Evolutionary conservation across 2,797 vertebrate species (phyloP).

Genomic region (Parotocinclus haroldoi): DNA sequence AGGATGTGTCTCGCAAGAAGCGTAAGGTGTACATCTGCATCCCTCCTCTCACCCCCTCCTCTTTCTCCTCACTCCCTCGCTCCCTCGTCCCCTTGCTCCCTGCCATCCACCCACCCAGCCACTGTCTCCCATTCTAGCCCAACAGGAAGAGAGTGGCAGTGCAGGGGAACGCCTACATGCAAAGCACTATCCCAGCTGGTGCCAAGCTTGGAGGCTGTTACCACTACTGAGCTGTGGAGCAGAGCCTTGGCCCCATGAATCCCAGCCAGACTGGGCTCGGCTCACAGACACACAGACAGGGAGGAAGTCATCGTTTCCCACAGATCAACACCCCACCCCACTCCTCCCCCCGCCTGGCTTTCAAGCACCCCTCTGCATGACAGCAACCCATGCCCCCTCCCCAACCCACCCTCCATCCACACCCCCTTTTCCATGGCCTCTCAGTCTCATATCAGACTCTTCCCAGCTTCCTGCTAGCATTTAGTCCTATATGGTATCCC

Average conservation of each 20-base stretch:
- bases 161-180: constrained; percentile 55
- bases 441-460: constrained; percentile 36
- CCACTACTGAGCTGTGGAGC: constrained; percentile 44
- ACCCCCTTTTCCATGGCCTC: constrained; percentile 26
- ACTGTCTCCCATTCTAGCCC: constrained; percentile 40
- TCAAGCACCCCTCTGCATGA: constrained; percentile 36
- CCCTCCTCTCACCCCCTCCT: constrained; percentile 60
- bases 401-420: background rate
- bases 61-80: constrained; percentile 58
- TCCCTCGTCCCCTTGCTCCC: constrained; percentile 42
- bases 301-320: constrained; percentile 63
- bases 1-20: constrained; percentile 63
- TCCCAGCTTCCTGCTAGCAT: constrained; percentile 48
- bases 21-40: constrained; percentile 77
- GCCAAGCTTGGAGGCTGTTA: constrained; percentile 45
- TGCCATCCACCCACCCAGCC: constrained; percentile 26
- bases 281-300: constrained; percentile 54
- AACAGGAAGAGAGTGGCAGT: constrained; percentile 60
- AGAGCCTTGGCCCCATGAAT: constrained; percentile 42
- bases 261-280: constrained; percentile 45
- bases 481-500: constrained; percentile 36
- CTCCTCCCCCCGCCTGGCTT: constrained; percentile 33
- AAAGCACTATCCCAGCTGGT: constrained; percentile 43
- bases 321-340: constrained; percentile 50
- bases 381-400: constrained; percentile 17